Evolutionary conservation across 1,140 invertebrate species (phyloP).

Genomic region (Drosophila pallidifrons): DNA sequence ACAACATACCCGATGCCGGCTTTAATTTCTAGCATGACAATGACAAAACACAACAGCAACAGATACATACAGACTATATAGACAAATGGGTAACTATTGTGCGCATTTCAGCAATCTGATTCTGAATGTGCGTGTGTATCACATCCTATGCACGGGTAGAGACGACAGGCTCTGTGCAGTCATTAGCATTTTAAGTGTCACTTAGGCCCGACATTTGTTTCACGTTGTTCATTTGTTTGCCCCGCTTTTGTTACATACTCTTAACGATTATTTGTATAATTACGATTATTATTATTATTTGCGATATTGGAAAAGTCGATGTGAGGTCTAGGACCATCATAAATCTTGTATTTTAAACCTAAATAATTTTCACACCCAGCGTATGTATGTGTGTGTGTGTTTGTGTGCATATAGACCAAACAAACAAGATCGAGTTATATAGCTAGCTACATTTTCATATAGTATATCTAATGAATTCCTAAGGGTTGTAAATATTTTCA

Average conservation of each 20-base stretch:
- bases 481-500: slow-evolving; percentile 51
- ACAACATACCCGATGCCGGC: slow-evolving; percentile 90
- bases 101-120: slow-evolving; percentile 16
- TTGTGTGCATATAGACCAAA: slow-evolving; percentile 33
- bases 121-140: slow-evolving; percentile 7
- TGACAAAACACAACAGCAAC: slow-evolving; percentile 24
- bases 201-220: slow-evolving; percentile 41
- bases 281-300: slow-evolving; percentile 40
- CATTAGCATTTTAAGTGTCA: slow-evolving; percentile 76
- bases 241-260: slow-evolving; percentile 34
- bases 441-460: slow-evolving; percentile 27
- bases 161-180: slow-evolving; percentile 52
- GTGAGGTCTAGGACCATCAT: slow-evolving; percentile 59
- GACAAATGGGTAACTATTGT: slow-evolving; percentile 18
- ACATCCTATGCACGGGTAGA: slow-evolving; percentile 30
- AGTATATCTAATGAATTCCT: slow-evolving; percentile 30
- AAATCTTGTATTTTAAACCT: slow-evolving; percentile 16
- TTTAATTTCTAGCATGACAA: slow-evolving; percentile 90
- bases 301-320: slow-evolving; percentile 41
- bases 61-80: slow-evolving; percentile 24
- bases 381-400: slow-evolving; percentile 10
- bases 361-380: slow-evolving; percentile 16
- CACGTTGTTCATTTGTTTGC: not conserved
- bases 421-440: slow-evolving; percentile 39
- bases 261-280: slow-evolving; percentile 27